Evolutionary conservation across 2,797 vertebrate genomes (phyloP).

Genomic region (Vespertilio murinus): DNA sequence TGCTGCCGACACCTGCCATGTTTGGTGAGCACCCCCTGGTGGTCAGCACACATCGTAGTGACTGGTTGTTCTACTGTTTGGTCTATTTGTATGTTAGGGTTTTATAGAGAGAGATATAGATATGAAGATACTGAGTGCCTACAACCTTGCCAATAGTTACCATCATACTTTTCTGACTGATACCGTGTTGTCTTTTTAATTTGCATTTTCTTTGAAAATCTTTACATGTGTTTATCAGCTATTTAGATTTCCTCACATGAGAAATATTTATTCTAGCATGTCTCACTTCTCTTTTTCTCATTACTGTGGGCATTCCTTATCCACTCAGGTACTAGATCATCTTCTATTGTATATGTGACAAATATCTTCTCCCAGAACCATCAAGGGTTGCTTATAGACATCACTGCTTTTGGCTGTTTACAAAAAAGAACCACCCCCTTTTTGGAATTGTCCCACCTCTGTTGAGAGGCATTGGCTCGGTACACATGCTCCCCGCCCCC

Average conservation of each 20-base stretch:
- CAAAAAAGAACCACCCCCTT: slow-evolving; percentile 14
- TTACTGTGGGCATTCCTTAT: not conserved
- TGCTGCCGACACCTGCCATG: too few relatives aligned
- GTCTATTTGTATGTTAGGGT: too few relatives aligned
- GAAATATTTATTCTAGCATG: not conserved
- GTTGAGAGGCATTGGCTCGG: slow-evolving; percentile 69
- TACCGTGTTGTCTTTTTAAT: not conserved
- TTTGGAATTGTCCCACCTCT: slow-evolving; percentile 53
- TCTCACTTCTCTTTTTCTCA: not conserved
- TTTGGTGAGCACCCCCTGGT: too few relatives aligned
- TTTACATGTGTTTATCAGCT: not conserved
- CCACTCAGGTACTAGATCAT: not conserved
- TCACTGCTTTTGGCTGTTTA: slow-evolving; percentile 2
- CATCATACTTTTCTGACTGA: not conserved
- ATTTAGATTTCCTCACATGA: not conserved
- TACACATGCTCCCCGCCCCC: slow-evolving; percentile 52
- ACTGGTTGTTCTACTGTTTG: too few relatives aligned
- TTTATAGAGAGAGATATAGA: too few relatives aligned
- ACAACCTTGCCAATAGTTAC: not conserved
- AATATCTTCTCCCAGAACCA: not conserved
- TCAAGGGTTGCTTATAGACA: not conserved
- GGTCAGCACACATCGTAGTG: too few relatives aligned
- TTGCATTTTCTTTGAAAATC: not conserved
- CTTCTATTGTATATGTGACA: not conserved
- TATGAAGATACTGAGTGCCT: not conserved